Evolutionary conservation across 2,888 invertebrate species (phyloP).

Genomic region (Amblyjoppa proteus): DNA sequence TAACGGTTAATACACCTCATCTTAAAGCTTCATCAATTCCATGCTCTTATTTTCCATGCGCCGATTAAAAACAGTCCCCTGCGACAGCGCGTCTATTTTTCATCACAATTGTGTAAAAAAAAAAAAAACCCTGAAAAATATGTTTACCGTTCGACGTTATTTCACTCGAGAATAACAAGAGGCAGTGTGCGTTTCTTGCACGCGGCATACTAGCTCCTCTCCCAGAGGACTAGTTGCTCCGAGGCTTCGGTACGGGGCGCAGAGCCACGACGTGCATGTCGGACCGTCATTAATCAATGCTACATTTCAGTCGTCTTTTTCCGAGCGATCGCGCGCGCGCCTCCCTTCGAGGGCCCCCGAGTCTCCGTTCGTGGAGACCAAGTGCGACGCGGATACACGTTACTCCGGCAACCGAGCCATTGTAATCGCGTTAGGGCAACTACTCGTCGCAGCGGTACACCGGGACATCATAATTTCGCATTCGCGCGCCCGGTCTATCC

Average conservation of each 20-base stretch:
- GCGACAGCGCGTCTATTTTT: not conserved
- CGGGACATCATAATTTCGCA: slow-evolving; percentile 53
- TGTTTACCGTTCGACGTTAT: slow-evolving; percentile 3
- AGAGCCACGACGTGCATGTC: slow-evolving; percentile 61
- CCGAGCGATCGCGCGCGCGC: slow-evolving; percentile 4
- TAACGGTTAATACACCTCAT: no score
- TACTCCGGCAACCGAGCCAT: slow-evolving; percentile 41
- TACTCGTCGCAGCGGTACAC: slow-evolving; percentile 30
- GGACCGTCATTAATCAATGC: slow-evolving; percentile 65
- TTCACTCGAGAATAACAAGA: not conserved
- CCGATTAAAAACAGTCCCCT: not conserved
- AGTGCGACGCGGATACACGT: slow-evolving; percentile 31
- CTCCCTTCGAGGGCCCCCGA: not conserved
- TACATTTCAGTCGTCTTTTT: slow-evolving; percentile 61
- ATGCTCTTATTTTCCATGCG: not conserved
- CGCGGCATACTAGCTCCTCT: slow-evolving; percentile 15
- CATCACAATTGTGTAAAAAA: not conserved
- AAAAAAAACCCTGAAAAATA: not conserved
- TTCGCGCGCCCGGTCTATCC: slow-evolving; percentile 31
- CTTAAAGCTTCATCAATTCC: not conserved
- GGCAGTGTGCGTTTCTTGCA: slow-evolving; percentile 40
- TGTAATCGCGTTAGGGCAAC: slow-evolving; percentile 56
- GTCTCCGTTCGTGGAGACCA: slow-evolving; percentile 2
- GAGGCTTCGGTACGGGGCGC: not conserved
- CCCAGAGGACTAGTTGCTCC: slow-evolving; percentile 3